Conservation (phyloP, 2,797 vertebrate species). For the Lophotriccus pileatus region DNA sequence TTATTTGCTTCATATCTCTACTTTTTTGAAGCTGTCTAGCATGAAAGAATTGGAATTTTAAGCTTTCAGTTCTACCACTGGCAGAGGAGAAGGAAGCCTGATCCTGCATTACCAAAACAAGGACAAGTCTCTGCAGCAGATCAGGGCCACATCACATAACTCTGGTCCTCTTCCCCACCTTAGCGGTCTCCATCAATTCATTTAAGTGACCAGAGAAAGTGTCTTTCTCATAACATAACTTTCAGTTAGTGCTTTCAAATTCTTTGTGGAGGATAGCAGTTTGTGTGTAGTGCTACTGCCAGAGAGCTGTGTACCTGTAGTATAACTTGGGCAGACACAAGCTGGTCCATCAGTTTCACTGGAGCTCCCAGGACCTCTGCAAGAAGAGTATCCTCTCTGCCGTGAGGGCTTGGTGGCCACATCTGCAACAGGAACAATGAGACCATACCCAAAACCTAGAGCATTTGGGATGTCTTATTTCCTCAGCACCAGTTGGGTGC, state of each 20-base stretch:
- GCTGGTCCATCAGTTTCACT: neutral
- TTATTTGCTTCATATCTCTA: conserved; percentile 87
- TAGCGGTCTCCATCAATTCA: neutral
- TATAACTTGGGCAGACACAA: neutral
- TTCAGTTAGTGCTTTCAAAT: neutral
- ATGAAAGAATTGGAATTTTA: conserved; percentile 78
- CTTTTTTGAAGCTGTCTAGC: conserved; percentile 83
- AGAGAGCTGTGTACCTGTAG: neutral
- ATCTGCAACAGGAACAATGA: neutral
- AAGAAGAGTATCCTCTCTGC: neutral
- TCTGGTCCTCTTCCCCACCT: neutral
- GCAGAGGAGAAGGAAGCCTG: neutral
- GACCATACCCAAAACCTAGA: neutral
- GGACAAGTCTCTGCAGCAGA: neutral
- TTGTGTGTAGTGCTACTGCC: neutral
- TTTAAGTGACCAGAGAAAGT: neutral
- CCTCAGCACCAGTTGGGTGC: neutral
- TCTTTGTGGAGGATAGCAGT: neutral
- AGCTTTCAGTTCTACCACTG: conserved; percentile 1
- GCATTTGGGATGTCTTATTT: neutral
- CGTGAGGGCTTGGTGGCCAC: neutral
- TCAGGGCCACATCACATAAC: neutral
- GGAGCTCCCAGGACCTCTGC: neutral
- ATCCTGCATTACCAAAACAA: neutral
- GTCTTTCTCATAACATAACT: neutral